Conservation (phyloP, 2,797 vertebrate species). For the Rhadinocentrus ornatus region DNA sequence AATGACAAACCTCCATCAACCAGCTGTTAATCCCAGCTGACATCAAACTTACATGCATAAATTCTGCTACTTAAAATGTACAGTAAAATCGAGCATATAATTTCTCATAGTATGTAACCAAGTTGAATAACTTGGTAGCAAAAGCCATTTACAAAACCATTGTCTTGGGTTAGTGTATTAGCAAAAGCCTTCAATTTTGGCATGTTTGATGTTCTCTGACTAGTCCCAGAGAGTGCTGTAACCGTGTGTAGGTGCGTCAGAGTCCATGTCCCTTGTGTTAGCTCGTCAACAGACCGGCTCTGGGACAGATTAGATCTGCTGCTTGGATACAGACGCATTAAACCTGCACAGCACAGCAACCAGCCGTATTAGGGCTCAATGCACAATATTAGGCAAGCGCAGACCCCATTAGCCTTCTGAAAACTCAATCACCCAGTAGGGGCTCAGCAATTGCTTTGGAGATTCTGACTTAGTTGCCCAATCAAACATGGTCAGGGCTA, state of each 20-base stretch:
- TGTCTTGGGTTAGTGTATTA: constrained; percentile 40
- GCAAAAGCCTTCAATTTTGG: constrained; percentile 28
- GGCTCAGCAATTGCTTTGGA: constrained; percentile 52
- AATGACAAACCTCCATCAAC: constrained; percentile 58
- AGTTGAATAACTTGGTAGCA: constrained; percentile 1
- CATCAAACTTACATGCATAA: constrained; percentile 8
- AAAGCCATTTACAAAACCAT: constrained; percentile 17
- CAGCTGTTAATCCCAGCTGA: constrained; percentile 50
- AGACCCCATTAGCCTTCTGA: constrained; percentile 56
- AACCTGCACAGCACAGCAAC: constrained; percentile 71
- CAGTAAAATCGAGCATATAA: constrained; percentile 9
- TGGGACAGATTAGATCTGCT: constrained; percentile 72
- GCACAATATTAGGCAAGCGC: constrained; percentile 50
- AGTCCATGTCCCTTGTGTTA: constrained; percentile 47
- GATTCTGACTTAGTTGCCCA: constrained; percentile 25
- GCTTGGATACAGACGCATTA: constrained; percentile 76
- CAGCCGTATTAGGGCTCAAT: constrained; percentile 59
- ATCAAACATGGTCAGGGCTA: constrained; percentile 19
- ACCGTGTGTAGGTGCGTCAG: constrained; percentile 75
- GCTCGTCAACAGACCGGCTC: constrained; percentile 65
- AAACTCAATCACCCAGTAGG: constrained; percentile 59
- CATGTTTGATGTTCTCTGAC: constrained; percentile 13
- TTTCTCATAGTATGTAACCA: constrained; percentile 4
- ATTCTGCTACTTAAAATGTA: constrained; percentile 2
- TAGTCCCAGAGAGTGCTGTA: constrained; percentile 57